Percentiles rank a stretch among this genome's conserved stretches.
These are phyloP conservation scores for Cariama cristata DNA, from an alignment of 2,113 vertebrate species.

Conservation along the genomic window DNA sequence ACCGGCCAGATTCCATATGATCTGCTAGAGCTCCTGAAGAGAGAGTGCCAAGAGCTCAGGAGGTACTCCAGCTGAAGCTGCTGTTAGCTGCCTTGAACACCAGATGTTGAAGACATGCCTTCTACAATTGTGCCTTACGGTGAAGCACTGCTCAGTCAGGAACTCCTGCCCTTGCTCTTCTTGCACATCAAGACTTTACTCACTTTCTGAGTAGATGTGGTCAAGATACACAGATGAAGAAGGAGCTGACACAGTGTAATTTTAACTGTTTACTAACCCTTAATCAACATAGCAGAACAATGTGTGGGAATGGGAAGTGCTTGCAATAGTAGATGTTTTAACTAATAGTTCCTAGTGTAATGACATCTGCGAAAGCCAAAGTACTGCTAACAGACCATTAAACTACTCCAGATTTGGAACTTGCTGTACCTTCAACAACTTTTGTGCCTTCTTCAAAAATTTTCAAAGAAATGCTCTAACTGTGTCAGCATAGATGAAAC, in stretches of 20 bases:
- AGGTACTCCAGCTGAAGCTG: too few species aligned
- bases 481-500: rapidly evolving
- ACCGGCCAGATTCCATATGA: rapidly evolving
- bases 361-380: neutral
- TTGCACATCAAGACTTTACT: too few species aligned
- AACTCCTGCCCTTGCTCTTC: too few species aligned
- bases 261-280: neutral
- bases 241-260: neutral
- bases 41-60: neutral
- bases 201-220: rapidly evolving
- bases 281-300: too few species aligned
- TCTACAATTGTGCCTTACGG: rapidly evolving
- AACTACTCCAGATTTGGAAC: too few species aligned
- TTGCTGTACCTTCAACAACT: rapidly evolving
- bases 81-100: rapidly evolving
- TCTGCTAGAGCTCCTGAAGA: neutral
- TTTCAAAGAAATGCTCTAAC: neutral
- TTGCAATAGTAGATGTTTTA: rapidly evolving
- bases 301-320: rapidly evolving
- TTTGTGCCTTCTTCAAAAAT: rapidly evolving
- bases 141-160: rapidly evolving
- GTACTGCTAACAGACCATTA: rapidly evolving
- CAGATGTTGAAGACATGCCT: rapidly evolving
- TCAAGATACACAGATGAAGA: neutral
- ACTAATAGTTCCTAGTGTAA: rapidly evolving